These are phyloP conservation scores for Atta colombica DNA, from an alignment of 1,140 invertebrate species.

Conservation along the genomic window DNA sequence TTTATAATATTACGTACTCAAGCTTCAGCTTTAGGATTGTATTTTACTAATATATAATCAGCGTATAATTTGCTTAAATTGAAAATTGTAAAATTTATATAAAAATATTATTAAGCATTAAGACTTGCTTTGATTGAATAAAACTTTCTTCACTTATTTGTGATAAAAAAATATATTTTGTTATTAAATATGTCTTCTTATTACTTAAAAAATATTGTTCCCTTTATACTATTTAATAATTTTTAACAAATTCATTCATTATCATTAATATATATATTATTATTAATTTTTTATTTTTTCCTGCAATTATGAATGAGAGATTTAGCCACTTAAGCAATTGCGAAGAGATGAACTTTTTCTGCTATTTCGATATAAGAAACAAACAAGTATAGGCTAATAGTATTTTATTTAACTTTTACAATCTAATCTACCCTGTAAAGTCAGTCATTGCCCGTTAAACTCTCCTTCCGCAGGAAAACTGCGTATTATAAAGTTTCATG, in stretches of 20 bases:
- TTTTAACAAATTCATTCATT: too few relatives aligned
- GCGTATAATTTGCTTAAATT: too few relatives aligned
- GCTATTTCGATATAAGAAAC: constrained; percentile 5
- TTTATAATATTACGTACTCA: too few relatives aligned
- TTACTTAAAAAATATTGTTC: not conserved
- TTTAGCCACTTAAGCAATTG: not conserved
- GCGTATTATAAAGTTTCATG: constrained; percentile 73
- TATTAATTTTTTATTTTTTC: not conserved
- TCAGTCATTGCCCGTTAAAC: constrained; percentile 67
- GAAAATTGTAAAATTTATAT: too few relatives aligned
- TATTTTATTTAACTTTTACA: constrained; percentile 78
- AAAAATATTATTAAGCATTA: too few relatives aligned
- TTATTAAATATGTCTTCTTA: not conserved
- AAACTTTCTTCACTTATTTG: too few relatives aligned
- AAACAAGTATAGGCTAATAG: constrained; percentile 69
- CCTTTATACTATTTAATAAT: not conserved
- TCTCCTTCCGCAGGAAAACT: constrained; percentile 69
- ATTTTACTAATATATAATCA: too few relatives aligned
- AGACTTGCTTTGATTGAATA: too few relatives aligned
- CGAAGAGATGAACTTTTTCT: not conserved
- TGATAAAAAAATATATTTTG: not conserved
- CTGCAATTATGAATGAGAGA: constrained; percentile 14
- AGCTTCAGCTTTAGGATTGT: too few relatives aligned
- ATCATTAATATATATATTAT: not conserved
- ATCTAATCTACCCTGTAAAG: constrained; percentile 10